Percentiles rank a stretch among this genome's conserved stretches.
phyloP scores from a whole-genome alignment of 2,888 invertebrate genomes.

The Brachypterus glaber region DNA sequence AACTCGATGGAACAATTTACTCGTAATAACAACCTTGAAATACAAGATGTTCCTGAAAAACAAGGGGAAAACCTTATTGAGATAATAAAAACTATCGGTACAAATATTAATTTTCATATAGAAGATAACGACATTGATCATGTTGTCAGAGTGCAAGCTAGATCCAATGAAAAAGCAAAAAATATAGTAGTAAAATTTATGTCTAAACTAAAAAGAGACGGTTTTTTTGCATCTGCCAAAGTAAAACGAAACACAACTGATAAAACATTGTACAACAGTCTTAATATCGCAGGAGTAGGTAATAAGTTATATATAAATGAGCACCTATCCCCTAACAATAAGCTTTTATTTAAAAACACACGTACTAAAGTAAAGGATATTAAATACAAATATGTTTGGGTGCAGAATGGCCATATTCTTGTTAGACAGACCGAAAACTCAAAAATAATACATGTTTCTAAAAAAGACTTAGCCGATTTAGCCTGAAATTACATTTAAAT shows the following conservation, averaged over 20 bases:
- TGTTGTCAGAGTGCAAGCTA: constrained; percentile 10
- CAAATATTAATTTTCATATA: too few species aligned
- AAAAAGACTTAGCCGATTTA: too few species aligned
- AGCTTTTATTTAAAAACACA: constrained; percentile 11
- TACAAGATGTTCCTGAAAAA: constrained; percentile 8
- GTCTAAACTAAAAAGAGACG: constrained; percentile 8
- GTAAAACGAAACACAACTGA: constrained; percentile 4
- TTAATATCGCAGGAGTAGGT: constrained; percentile 9
- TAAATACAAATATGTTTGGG: constrained; percentile 13
- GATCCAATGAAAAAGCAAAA: too few species aligned
- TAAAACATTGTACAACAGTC: constrained; percentile 8
- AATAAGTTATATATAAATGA: constrained; percentile 13
- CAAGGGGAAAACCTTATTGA: constrained; percentile 5
- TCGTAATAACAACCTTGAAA: constrained; percentile 7
- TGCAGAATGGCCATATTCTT: constrained; percentile 12
- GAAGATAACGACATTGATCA: too few species aligned
- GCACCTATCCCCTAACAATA: constrained; percentile 9
- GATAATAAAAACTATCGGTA: constrained; percentile 6
- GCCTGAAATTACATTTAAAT: too few species aligned
- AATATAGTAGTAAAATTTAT: too few species aligned
- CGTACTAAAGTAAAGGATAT: constrained; percentile 6
- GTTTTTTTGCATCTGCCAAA: constrained; percentile 10
- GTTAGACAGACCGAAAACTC: constrained; percentile 9
- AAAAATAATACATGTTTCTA: constrained; percentile 9
- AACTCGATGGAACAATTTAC: constrained; percentile 8